Evolutionary conservation across 2,113 vertebrate species (phyloP).

Genomic region (Toxotes jaculatrix): DNA sequence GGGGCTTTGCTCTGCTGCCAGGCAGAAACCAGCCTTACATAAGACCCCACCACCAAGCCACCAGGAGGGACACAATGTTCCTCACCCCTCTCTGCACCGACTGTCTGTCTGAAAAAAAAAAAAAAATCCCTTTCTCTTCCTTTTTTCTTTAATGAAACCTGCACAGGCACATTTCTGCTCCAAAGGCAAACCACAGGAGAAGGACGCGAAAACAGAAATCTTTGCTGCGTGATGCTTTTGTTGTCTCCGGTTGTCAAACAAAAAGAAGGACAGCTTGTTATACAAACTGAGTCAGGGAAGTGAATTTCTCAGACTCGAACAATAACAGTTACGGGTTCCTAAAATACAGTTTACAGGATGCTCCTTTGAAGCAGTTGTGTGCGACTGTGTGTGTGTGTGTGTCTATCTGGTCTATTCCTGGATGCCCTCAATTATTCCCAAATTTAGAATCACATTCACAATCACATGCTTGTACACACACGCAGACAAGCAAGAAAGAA

Average conservation of each 20-base stretch:
- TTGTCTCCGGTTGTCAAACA: constrained; percentile 3
- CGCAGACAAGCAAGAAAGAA: constrained; percentile 2
- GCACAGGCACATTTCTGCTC: constrained; percentile 30
- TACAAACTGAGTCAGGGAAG: constrained; percentile 32
- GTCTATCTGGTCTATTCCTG: constrained; percentile 51
- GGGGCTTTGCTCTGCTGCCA: constrained; percentile 67
- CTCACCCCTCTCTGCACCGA: constrained; percentile 32
- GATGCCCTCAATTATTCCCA: constrained; percentile 57
- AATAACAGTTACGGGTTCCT: constrained; percentile 18
- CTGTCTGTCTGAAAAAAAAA: constrained; percentile 4
- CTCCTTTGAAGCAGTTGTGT: constrained; percentile 41
- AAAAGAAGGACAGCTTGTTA: constrained; percentile 16
- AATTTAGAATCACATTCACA: constrained; percentile 51
- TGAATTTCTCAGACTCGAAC: constrained; percentile 20
- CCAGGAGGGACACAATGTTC: constrained; percentile 71
- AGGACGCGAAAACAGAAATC: constrained; percentile 10
- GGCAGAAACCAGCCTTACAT: constrained; percentile 67
- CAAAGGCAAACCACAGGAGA: constrained; percentile 35
- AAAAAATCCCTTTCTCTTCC: not conserved
- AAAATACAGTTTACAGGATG: constrained; percentile 57
- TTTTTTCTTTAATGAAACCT: constrained; percentile 12
- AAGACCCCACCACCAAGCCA: constrained; percentile 63
- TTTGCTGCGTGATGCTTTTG: constrained; percentile 14
- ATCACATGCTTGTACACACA: constrained; percentile 43
- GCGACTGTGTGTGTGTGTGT: not conserved